These are phyloP conservation scores for Rhagoletis zephyria DNA, from an alignment of 1,140 invertebrate genomes.

Conservation along the genomic window DNA sequence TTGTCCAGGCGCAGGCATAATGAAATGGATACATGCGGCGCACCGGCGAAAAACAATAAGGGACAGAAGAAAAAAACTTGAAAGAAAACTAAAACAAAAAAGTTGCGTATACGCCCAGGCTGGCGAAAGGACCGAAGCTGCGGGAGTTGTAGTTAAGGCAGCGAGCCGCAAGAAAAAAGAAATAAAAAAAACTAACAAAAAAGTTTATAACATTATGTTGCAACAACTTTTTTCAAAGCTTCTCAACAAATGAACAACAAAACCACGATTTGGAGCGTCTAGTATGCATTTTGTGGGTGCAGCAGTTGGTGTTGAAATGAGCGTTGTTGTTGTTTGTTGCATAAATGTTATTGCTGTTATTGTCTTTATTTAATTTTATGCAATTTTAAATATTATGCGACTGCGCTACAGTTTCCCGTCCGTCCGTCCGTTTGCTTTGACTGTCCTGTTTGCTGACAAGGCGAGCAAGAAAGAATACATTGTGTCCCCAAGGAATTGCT, in stretches of 20 bases:
- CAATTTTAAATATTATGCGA: conserved; percentile 42
- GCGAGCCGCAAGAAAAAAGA: neutral
- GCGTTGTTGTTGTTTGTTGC: neutral
- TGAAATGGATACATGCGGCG: neutral
- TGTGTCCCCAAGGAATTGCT: conserved; percentile 19
- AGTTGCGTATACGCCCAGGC: conserved; percentile 8
- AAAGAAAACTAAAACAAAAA: neutral
- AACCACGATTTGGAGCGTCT: neutral
- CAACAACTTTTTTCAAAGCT: conserved; percentile 20
- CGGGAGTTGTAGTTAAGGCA: neutral
- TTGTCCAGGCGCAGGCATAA: neutral
- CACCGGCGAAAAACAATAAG: neutral
- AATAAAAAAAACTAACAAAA: neutral
- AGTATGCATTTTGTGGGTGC: neutral
- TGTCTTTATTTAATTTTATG: conserved; percentile 5
- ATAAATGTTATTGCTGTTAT: neutral
- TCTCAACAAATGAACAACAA: neutral
- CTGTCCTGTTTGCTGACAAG: neutral
- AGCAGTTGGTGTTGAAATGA: neutral
- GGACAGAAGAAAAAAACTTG: neutral
- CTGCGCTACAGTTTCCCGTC: neutral
- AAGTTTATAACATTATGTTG: neutral
- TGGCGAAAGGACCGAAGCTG: neutral
- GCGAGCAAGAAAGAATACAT: conserved; percentile 34
- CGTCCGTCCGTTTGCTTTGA: neutral